Base-by-base conservation (phyloP, 2,888 invertebrate species). In the Catotricha subobsoleta region DNA sequence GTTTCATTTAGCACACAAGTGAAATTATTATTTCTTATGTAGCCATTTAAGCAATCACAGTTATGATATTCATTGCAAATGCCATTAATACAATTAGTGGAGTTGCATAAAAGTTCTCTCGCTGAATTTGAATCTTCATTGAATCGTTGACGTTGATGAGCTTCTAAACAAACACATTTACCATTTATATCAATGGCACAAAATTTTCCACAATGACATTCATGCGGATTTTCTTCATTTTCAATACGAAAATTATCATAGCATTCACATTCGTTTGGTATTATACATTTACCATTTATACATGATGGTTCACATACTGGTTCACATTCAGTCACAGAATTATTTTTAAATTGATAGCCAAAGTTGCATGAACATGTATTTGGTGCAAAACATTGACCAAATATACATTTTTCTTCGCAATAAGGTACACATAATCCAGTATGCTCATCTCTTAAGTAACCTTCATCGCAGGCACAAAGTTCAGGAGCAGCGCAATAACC, bases 331-430 rank as follows among this genome's bases (percentile, higher is more conserved):
- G 52, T 57, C 41, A 58, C 3, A 15, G 23, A 9, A 15, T 10
- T 23, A 5, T 9, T 13, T 21, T 21, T 3, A 4, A 35, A 25
- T 23, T 36, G 25, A 36, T 36, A 62, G 9, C 74, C 75, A 7
- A 63, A 54, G 29, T 65, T 62, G 52, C 78, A 79, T 33, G 59
- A 64, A 53, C 78, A 79, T 3, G 65, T 58, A 45, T 73, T 71
- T 2, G 75, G 73, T 12, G 66, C 67, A 1, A 68, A 64, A 51
- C 77, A 77, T 36, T 62, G 8, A 16, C 36, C 36, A 25, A 23
- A 15, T 23, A 23, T 25, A 7, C 23, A 36, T 9, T 4, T 3
- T 13, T 6, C 19, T 19, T 19, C 7, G 25, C 10, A 29, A 7
- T 29, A 7, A 29, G 29, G 29, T 3, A 29, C 29, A 10, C 29